Evolutionary conservation across 2,113 vertebrate species (phyloP), one percentile per base, ranked within the genome.

Genomic region (Jacana jacana): DNA sequence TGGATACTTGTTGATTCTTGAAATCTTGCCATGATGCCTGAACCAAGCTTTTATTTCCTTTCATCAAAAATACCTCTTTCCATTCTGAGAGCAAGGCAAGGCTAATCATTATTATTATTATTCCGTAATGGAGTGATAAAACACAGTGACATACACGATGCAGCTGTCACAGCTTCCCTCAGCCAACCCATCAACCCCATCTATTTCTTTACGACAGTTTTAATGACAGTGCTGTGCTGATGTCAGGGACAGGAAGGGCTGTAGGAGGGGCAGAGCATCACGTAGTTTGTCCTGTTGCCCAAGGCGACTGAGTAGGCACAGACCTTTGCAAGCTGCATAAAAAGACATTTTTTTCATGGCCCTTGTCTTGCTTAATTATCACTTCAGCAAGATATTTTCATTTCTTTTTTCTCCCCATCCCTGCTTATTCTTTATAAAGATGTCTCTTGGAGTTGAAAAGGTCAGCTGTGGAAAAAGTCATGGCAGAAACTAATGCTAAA

Each of bases 81-180:
- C 80, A 76, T 86, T 91, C 86, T 20, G 88, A 94, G 77, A 91
- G 48, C 77, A 86, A 93, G 57, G 65, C 88, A 84, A 88, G 52
- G 84, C 89, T 95, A 95, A 97, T 96, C 91, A 92, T 89, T 93
- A 83, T 95, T 75, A 83, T 95, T 75, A 94, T 97, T 95, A 92
- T 88, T 69, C 71, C 81, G 82, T 90, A 93, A 86, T 49, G 48
- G 86, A 90, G 91, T 75, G 85, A 94, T 95, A 94, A 96, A 96
- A 96, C 86, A 28, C 88, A 93, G 86, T 89, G 95, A 93, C 95
- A 96, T 57, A 75, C 28, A 72, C 3, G 1, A 89, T 86, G 61
- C 97, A 97, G 94, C 95, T 97, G 97, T 89, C 95, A 89, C 88
- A 92, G 91, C 78, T 91, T 77, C 81, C 57, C 79, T 81, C 68